Percentiles rank a stretch among this genome's conserved stretches.
phyloP scores from a whole-genome alignment of 1,140 invertebrate species.

The Sarcophaga bullata region DNA sequence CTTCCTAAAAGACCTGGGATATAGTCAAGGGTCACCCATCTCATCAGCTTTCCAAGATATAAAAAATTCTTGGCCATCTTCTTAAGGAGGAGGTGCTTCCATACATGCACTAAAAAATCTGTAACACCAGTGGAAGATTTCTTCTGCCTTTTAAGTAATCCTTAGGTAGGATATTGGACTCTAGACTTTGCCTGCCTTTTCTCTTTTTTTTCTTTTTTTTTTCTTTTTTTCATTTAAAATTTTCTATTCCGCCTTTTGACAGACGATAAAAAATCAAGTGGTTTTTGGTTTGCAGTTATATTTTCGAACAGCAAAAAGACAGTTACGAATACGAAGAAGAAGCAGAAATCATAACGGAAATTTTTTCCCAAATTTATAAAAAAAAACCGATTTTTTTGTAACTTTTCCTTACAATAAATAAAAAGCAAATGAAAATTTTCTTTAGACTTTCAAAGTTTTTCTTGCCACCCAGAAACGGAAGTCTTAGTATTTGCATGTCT shows the following conservation, averaged over 20 bases:
- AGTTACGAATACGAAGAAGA: too few species aligned
- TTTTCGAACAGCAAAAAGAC: not conserved
- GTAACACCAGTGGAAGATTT: too few species aligned
- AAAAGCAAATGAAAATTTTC: not conserved
- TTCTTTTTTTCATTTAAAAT: not conserved
- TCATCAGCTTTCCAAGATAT: too few species aligned
- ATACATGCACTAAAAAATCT: too few species aligned
- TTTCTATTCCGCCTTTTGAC: not conserved
- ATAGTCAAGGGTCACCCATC: too few species aligned
- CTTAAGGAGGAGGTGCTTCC: too few species aligned
- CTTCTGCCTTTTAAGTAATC: too few species aligned
- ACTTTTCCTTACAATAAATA: not conserved
- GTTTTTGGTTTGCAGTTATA: slow-evolving; percentile 8
- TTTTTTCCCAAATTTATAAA: slow-evolving; percentile 35
- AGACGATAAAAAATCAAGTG: slow-evolving; percentile 37
- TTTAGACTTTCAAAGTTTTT: not conserved
- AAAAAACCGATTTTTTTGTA: slow-evolving; percentile 19
- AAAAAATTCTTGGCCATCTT: too few species aligned
- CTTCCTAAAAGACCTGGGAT: too few species aligned
- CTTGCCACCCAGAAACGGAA: slow-evolving; percentile 7
- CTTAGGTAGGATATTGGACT: not conserved
- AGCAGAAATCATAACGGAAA: slow-evolving; percentile 37
- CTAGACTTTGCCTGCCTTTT: not conserved
- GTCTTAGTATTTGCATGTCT: slow-evolving; percentile 33
- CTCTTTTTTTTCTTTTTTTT: not conserved